Evolutionary conservation across 2,113 vertebrate species (phyloP).

Genomic region (Pseudorasbora parva): DNA sequence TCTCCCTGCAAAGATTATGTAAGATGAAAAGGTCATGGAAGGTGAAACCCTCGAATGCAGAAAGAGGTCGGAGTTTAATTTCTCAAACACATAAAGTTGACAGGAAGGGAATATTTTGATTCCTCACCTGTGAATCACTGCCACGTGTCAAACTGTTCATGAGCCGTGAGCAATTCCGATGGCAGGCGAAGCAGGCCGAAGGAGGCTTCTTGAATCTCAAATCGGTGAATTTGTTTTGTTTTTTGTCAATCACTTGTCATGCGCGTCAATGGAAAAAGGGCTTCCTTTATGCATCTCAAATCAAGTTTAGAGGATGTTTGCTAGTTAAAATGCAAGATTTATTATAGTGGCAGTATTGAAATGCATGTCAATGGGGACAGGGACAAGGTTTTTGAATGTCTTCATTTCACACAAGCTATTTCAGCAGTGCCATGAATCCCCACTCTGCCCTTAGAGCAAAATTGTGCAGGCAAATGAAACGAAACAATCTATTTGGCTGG

Average conservation of each 20-base stretch:
- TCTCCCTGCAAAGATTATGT: too few species aligned
- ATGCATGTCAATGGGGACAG: background rate
- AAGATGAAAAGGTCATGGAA: too few species aligned
- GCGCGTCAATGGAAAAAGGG: background rate
- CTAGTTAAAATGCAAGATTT: constrained; percentile 9
- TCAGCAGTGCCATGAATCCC: background rate
- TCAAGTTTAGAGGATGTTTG: constrained; percentile 1
- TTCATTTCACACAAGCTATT: background rate
- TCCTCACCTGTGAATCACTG: constrained; percentile 4
- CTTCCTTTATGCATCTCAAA: constrained; percentile 4
- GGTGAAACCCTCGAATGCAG: too few species aligned
- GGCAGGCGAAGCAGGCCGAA: background rate
- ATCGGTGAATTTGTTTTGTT: background rate
- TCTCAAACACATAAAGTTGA: background rate
- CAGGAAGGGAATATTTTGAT: background rate
- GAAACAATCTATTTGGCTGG: constrained; percentile 10
- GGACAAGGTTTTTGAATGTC: background rate
- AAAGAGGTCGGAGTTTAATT: too few species aligned
- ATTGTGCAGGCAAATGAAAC: constrained; percentile 19
- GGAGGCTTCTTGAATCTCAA: background rate
- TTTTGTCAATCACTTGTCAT: constrained; percentile 22
- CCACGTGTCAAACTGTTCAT: background rate
- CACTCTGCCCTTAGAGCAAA: constrained; percentile 4
- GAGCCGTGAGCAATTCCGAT: background rate
- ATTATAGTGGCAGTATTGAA: constrained; percentile 13